Evolutionary conservation across 2,888 invertebrate genomes (phyloP).

Genomic region (Drosophila peninsularis): DNA sequence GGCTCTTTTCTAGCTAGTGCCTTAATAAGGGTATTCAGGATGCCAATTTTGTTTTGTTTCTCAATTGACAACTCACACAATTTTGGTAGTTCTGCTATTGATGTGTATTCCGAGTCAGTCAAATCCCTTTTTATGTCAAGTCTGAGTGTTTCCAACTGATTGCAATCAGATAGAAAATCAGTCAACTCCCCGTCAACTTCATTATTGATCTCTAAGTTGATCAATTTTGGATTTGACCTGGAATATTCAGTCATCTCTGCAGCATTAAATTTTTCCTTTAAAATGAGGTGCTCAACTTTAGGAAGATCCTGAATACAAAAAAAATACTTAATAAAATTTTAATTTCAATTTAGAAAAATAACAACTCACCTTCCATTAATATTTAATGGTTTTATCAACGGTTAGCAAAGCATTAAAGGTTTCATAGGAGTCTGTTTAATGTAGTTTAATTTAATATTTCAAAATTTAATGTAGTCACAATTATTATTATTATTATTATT

Average conservation of each 20-base stretch:
- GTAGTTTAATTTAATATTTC: no score
- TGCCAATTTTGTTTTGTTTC: not conserved
- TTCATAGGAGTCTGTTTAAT: no score
- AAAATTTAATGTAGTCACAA: no score
- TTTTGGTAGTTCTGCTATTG: not conserved
- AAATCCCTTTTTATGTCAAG: not conserved
- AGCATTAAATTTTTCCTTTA: not conserved
- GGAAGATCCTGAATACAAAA: conserved; percentile 2
- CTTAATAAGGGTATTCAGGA: not conserved
- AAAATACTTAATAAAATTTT: not conserved
- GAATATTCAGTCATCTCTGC: not conserved
- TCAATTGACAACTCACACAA: not conserved
- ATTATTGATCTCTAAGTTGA: not conserved
- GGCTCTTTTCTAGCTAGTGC: not conserved
- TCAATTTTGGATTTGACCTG: not conserved
- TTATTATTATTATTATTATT: no score
- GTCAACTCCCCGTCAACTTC: not conserved
- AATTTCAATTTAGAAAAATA: not conserved
- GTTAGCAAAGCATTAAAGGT: no score
- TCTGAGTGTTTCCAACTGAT: not conserved
- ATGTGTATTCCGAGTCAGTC: not conserved
- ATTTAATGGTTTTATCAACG: not conserved
- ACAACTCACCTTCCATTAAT: not conserved
- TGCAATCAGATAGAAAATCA: conserved; percentile 3
- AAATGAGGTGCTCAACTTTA: not conserved